A percentile compares a stretch with the other conserved stretches of the same genome.
These are phyloP conservation scores for Urocynchramus pylzowi DNA, from an alignment of 2,113 vertebrate genomes.

Conservation along the genomic window DNA sequence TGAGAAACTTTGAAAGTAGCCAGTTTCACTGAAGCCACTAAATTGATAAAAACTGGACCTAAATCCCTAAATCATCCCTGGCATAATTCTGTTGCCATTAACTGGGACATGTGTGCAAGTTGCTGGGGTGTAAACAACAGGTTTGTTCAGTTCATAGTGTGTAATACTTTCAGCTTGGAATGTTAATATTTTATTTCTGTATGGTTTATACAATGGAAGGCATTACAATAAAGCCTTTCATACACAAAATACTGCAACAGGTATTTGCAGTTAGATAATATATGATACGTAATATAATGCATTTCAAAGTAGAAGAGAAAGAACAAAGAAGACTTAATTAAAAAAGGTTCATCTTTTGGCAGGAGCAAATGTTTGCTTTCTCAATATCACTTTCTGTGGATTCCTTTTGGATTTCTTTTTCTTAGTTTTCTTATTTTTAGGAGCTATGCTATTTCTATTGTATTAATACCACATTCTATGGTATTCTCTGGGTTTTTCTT, in stretches of 20 bases:
- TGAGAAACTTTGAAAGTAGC: background rate
- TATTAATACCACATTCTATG: background rate
- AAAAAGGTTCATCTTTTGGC: background rate
- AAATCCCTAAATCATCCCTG: background rate
- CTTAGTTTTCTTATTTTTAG: background rate
- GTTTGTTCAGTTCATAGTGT: background rate
- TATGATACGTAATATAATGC: background rate
- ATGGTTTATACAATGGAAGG: background rate
- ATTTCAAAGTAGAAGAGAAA: background rate
- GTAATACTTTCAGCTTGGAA: background rate
- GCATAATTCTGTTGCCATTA: fast-evolving
- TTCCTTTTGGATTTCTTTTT: background rate
- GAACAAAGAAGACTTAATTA: background rate
- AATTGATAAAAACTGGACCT: background rate
- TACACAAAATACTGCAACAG: background rate
- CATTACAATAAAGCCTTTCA: background rate
- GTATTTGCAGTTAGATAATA: background rate
- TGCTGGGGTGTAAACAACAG: background rate
- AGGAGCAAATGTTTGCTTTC: background rate
- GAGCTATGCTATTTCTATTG: background rate
- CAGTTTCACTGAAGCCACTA: background rate
- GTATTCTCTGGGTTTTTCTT: background rate
- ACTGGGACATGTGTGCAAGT: background rate
- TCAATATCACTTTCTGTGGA: background rate
- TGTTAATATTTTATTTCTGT: background rate